Evolutionary conservation across 2,797 vertebrate genomes (phyloP), one percentile per base, ranked within the genome.

Genomic region (Pseudocheirus occidentalis): DNA sequence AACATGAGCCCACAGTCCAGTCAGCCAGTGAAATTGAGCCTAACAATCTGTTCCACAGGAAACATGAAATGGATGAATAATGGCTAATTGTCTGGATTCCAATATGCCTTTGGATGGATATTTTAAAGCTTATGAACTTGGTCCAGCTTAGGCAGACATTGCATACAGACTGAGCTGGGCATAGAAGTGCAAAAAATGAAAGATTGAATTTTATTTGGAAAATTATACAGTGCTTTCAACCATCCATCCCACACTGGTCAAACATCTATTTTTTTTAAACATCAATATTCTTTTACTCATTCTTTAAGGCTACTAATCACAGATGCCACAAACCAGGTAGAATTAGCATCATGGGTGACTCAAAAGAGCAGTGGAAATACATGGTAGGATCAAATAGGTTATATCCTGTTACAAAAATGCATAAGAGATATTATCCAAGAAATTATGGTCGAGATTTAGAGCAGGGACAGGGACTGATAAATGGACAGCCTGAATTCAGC

Each of bases 1-100:
- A 73, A 3, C n/a, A n/a, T 73, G 66, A 73, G n/a, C n/a, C 40
- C n/a, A 66, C 34, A 66, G 14, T n/a, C 34, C 34, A 40, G n/a
- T 40, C 16, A 73, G 34, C 34, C 34, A 73, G 0, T 73, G 5
- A 21, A n/a, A n/a, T 40, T 73, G 21, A 73, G 34, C n/a, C 16
- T 93, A 92, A 93, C 24, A 93, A 95, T 58, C 31, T n/a, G n/a
- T n/a, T 95, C 92, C 81, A 91, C 90, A 54, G 1, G 66, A 81
- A 81, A n/a, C 50, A 55, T 93, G 59, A 81, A 81, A 18, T 40
- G n/a, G n/a, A 81, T 81, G 7, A 46, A 81, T 21, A 81, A 81
- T 73, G 66, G 1, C n/a, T n/a, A 66, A 62, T 66, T 81, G 40
- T 81, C 18, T 46, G 1, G 9, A 46, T 21, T 81, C 40, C 11